A percentile compares a stretch with the other conserved stretches of the same genome.
Conservation (phyloP, 2,888 invertebrate species). For the Capitulum mitella region DNA sequence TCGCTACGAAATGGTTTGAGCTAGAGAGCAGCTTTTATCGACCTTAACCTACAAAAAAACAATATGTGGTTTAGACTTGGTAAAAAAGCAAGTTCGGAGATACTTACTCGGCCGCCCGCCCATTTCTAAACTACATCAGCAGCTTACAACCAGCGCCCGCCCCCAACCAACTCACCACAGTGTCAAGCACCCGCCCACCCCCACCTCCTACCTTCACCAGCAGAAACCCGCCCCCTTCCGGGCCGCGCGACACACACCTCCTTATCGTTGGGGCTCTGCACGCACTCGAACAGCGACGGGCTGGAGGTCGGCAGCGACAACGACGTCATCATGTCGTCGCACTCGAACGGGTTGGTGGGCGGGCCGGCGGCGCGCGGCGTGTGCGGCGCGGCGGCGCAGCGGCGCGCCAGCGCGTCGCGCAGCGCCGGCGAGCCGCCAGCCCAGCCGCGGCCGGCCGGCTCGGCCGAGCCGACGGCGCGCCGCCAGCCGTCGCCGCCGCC, state of each 20-base stretch:
- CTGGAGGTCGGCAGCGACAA: conserved; percentile 5
- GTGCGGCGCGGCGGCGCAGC: background rate
- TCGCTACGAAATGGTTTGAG: too few relatives aligned
- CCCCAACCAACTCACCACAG: too few relatives aligned
- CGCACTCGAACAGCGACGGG: background rate
- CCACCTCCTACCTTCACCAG: too few relatives aligned
- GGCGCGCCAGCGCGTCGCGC: background rate
- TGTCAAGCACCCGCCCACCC: too few relatives aligned
- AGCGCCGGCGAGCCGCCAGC: background rate
- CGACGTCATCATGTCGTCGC: conserved; percentile 10
- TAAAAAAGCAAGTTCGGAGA: too few relatives aligned
- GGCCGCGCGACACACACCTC: background rate
- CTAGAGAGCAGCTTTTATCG: too few relatives aligned
- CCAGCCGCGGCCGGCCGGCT: background rate
- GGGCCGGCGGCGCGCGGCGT: background rate
- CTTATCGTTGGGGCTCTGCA: background rate
- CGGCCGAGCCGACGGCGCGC: background rate
- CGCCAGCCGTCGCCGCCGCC: background rate
- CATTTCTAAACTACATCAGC: too few relatives aligned
- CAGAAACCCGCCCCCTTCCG: too few relatives aligned
- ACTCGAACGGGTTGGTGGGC: conserved; percentile 1
- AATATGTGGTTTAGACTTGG: too few relatives aligned
- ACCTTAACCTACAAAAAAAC: too few relatives aligned
- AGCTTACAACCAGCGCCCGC: too few relatives aligned
- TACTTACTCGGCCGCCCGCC: too few relatives aligned